Evolutionary conservation across 1,140 invertebrate species (phyloP).

Genomic region (Apis laboriosa): DNA sequence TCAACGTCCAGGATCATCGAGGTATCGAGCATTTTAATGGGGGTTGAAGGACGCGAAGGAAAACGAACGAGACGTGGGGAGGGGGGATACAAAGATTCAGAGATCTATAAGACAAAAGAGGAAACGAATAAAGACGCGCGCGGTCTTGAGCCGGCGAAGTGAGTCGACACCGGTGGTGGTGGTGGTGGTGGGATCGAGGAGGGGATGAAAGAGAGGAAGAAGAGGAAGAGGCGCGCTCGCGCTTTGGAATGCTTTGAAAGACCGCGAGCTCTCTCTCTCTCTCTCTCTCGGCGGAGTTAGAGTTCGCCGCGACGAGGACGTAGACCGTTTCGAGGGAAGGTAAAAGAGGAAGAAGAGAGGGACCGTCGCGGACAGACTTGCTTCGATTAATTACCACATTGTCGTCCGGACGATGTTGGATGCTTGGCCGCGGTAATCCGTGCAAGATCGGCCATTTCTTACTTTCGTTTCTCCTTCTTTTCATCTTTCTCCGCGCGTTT

Average conservation of each 20-base stretch:
- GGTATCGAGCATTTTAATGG: conserved; percentile 56
- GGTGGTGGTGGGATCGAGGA: conserved; percentile 48
- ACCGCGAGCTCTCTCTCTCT: conserved; percentile 73
- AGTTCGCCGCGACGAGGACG: conserved; percentile 69
- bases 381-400: conserved; percentile 82
- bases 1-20: conserved; percentile 43
- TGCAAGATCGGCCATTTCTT: conserved; percentile 62
- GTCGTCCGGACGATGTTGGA: conserved; percentile 75
- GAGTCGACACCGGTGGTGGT: conserved; percentile 57
- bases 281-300: conserved; percentile 48
- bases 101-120: conserved; percentile 69
- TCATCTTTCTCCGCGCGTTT: background rate
- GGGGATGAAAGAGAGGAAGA: conserved; percentile 57
- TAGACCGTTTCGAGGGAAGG: conserved; percentile 73
- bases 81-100: conserved; percentile 46
- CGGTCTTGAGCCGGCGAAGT: conserved; percentile 63
- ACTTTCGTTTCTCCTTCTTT: conserved; percentile 59
- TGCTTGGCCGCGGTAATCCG: conserved; percentile 74
- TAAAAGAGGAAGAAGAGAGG: conserved; percentile 71
- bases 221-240: conserved; percentile 76
- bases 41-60: background rate
- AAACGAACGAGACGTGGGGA: too few species aligned
- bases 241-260: conserved; percentile 81
- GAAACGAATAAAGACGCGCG: conserved; percentile 70
- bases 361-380: conserved; percentile 71